These are phyloP conservation scores for Lathronympha strigana DNA, from an alignment of 2,888 invertebrate species.

Conservation along the genomic window DNA sequence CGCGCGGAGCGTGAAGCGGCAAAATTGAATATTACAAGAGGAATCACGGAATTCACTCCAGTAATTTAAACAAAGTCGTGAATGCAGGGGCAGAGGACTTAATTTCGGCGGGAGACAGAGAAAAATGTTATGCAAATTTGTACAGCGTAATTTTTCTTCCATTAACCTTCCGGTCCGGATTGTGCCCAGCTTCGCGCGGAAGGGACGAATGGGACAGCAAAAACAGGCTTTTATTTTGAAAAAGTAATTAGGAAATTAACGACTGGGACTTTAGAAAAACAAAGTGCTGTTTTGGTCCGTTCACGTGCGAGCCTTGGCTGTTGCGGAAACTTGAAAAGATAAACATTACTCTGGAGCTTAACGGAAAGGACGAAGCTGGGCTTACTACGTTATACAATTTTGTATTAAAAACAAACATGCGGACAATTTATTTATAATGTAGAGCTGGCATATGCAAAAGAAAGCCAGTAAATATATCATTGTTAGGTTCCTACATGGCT, in stretches of 20 bases:
- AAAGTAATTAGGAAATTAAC: conserved; percentile 83
- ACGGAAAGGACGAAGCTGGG: conserved; percentile 41
- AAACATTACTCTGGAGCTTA: conserved; percentile 49
- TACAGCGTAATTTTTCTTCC: conserved; percentile 82
- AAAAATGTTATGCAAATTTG: conserved; percentile 83
- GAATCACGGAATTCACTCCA: conserved; percentile 72
- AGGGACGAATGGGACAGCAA: conserved; percentile 64
- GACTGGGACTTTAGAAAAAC: conserved; percentile 72
- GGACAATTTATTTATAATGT: too few relatives aligned
- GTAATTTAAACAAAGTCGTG: conserved; percentile 79
- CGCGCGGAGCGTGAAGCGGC: conserved; percentile 40
- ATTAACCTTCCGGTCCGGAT: conserved; percentile 75
- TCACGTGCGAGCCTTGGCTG: conserved; percentile 65
- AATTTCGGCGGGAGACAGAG: conserved; percentile 74
- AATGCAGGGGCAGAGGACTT: conserved; percentile 72
- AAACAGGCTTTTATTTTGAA: conserved; percentile 77
- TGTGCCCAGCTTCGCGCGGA: conserved; percentile 56
- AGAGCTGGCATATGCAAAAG: too few relatives aligned
- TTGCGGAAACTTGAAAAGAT: conserved; percentile 62
- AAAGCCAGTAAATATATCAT: too few relatives aligned
- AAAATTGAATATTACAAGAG: conserved; percentile 62
- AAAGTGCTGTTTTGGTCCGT: conserved; percentile 68
- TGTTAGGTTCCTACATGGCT: too few relatives aligned
- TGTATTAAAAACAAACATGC: too few relatives aligned
- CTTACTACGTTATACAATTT: conserved; percentile 11